These are phyloP conservation scores for Heliconius erato DNA, from an alignment of 2,888 invertebrate species.

Conservation along the genomic window DNA sequence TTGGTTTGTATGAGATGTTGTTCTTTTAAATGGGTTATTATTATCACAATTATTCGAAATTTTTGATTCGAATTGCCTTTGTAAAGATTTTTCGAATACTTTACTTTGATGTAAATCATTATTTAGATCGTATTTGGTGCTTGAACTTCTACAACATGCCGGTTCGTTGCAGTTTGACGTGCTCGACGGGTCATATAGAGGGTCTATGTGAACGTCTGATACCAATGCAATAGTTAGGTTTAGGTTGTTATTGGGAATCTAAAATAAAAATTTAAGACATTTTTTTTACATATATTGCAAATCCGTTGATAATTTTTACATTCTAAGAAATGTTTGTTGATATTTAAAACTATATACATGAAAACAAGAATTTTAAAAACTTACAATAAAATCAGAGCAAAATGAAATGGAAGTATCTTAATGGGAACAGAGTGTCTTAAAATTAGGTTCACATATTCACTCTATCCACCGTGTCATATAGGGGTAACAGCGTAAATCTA, in stretches of 20 bases:
- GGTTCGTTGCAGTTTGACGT: slow-evolving; percentile 90
- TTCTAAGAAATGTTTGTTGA: no score
- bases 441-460: not conserved
- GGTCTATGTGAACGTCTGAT: slow-evolving; percentile 93
- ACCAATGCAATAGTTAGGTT: slow-evolving; percentile 86
- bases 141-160: slow-evolving; percentile 89
- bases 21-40: not conserved
- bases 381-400: no score
- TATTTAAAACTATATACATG: no score
- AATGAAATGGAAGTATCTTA: not conserved
- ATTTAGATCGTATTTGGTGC: slow-evolving; percentile 1
- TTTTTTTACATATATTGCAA: not conserved
- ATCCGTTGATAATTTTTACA: no score
- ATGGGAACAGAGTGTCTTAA: not conserved
- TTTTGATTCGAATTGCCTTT: slow-evolving; percentile 51
- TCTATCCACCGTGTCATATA: not conserved
- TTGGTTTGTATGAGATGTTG: not conserved
- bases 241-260: slow-evolving; percentile 60
- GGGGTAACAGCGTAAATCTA: not conserved
- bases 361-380: no score
- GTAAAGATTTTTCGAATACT: not conserved
- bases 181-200: slow-evolving; percentile 88
- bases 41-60: not conserved
- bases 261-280: slow-evolving; percentile 36
- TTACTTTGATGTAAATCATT: slow-evolving; percentile 1